These are phyloP conservation scores for Myanophis thanlyinensis DNA, from an alignment of 2,113 vertebrate genomes.

Conservation along the genomic window DNA sequence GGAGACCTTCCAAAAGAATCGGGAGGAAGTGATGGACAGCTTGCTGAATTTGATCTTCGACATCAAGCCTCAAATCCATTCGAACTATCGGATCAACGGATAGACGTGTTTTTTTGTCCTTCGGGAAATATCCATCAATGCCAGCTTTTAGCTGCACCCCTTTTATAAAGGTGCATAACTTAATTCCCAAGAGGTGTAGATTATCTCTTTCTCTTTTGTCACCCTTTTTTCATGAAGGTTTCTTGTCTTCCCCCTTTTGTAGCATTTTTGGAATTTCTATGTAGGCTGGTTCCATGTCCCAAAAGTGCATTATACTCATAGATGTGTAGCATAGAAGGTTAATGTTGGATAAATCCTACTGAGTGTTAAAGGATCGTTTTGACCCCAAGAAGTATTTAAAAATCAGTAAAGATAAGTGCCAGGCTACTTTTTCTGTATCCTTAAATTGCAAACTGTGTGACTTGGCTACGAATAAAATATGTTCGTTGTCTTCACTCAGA, in stretches of 20 bases:
- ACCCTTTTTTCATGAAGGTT: constrained; percentile 25
- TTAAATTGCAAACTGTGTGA: not conserved
- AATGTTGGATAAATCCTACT: constrained; percentile 6
- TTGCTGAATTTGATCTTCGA: constrained; percentile 87
- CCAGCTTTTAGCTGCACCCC: constrained; percentile 29
- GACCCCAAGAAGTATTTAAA: not conserved
- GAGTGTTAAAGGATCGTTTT: constrained; percentile 1
- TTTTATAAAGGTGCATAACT: constrained; percentile 56
- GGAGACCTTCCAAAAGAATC: constrained; percentile 84
- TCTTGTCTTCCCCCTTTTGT: constrained; percentile 28
- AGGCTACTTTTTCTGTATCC: not conserved
- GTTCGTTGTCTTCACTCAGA: not conserved
- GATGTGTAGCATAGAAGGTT: constrained; percentile 15
- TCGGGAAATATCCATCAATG: constrained; percentile 15
- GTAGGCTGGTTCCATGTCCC: constrained; percentile 36
- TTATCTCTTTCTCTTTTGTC: not conserved
- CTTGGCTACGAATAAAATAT: not conserved
- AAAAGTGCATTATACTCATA: constrained; percentile 40
- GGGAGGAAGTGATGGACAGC: constrained; percentile 82
- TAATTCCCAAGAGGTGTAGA: constrained; percentile 58
- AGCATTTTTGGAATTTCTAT: constrained; percentile 18
- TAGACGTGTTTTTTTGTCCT: constrained; percentile 47
- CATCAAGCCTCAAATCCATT: constrained; percentile 90
- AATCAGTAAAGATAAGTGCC: not conserved
- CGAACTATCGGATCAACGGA: constrained; percentile 90